Conservation (phyloP, 2,113 vertebrate species). For the Egretta garzetta region DNA sequence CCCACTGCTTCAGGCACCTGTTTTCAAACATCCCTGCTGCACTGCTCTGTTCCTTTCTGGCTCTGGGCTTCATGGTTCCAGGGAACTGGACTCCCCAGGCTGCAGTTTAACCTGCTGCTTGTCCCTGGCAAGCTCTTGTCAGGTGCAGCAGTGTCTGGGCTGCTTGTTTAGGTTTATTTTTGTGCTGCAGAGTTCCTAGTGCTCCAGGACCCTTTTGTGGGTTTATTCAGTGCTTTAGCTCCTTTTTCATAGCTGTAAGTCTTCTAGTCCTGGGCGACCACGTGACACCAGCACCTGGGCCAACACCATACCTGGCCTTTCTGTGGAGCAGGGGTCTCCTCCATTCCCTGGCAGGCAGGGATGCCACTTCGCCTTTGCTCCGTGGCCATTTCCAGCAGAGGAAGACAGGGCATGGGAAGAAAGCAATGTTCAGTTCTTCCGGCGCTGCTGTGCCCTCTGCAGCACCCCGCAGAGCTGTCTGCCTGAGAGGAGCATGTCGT, state of each 20-base stretch:
- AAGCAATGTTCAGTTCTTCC: not conserved
- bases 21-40: not conserved
- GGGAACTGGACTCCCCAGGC: not conserved
- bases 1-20: not conserved
- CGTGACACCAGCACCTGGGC: not conserved
- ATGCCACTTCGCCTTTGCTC: not conserved
- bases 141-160: not conserved
- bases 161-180: not conserved
- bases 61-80: not conserved
- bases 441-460: fast-evolving
- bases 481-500: fast-evolving
- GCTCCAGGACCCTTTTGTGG: not conserved
- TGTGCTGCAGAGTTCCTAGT: not conserved
- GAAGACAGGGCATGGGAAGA: not conserved
- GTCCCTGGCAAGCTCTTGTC: not conserved
- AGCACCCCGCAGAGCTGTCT: not conserved
- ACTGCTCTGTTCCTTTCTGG: not conserved
- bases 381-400: not conserved
- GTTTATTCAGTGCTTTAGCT: not conserved
- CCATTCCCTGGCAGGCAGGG: not conserved
- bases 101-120: not conserved
- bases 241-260: not conserved
- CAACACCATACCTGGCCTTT: not conserved
- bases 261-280: not conserved
- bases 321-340: not conserved